Evolutionary conservation across 2,797 vertebrate genomes (phyloP), one percentile per base, ranked within the genome.

Genomic region (Sebastes cheni): DNA sequence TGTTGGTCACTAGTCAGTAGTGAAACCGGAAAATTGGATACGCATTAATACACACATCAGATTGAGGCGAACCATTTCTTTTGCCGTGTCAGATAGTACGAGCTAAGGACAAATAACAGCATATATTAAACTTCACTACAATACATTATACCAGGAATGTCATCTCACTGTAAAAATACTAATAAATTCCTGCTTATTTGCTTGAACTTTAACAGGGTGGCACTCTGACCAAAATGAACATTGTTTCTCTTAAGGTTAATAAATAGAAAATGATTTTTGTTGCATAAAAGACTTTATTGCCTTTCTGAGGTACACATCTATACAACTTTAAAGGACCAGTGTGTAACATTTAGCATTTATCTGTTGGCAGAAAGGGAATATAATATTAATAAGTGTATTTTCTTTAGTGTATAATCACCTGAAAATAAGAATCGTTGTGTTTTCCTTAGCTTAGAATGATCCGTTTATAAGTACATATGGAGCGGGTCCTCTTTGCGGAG

Each of bases 261-360:
- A 70, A 73, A 77, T 77, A 52, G n/a, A 14, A 75, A 67, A 55
- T 27, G 2, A 29, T 13, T 29, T 18, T 69, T 73, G 16, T 76
- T 71, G 2, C 13, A 25, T 56, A 20, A 59, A 36, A 76, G 1
- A 25, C 2, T 55, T 34, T 55, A 46, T 80, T 80, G 14, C 9
- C 32, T 60, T 81, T 39, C 4, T 61, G 4, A 10, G 12, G 5
- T 62, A 6, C 1, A 58, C 3, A 6, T 18, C 13, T 52, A 1
- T 2, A 42, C 2, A 68, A 13, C 56, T 64, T 42, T 50, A 30
- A 58, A 50, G 4, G 50, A 46, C 0, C 42, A 18, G 14, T 42
- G 39, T 16, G 39, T 42, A 42, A 42, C 42, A 46, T 18, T 18
- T 18, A 18, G 39, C 32, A 11, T 34, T 1, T 34, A 42, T 46